Percentiles rank a stretch among this genome's conserved stretches.
Conservation (phyloP, 2,888 invertebrate species). For the Sphaerophoria taeniata region DNA sequence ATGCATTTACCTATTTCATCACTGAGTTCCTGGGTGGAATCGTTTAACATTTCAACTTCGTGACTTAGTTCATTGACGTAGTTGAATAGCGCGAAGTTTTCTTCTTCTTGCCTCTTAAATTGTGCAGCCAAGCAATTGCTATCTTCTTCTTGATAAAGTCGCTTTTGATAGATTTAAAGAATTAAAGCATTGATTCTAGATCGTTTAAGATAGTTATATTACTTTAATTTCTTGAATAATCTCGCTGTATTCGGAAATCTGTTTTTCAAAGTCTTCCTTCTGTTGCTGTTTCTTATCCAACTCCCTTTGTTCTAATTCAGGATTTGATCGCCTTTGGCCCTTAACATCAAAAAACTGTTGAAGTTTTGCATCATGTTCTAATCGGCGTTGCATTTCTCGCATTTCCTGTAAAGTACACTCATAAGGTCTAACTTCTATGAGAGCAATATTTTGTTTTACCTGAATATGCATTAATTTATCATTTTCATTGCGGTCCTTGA, state of each 20-base stretch:
- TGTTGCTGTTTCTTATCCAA: constrained; percentile 87
- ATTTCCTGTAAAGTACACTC: constrained; percentile 86
- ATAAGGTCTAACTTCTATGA: not conserved
- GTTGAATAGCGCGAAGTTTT: constrained; percentile 95
- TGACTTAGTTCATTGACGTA: constrained; percentile 95
- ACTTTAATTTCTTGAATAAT: constrained; percentile 90
- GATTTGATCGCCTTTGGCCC: constrained; percentile 90
- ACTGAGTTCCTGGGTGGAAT: constrained; percentile 86
- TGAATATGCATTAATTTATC: constrained; percentile 87
- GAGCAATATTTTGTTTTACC: constrained; percentile 77
- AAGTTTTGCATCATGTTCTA: constrained; percentile 93
- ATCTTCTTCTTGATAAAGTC: constrained; percentile 85
- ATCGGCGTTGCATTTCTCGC: constrained; percentile 92
- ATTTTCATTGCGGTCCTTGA: constrained; percentile 90
- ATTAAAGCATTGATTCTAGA: not conserved
- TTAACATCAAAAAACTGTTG: constrained; percentile 93
- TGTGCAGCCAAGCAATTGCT: constrained; percentile 88
- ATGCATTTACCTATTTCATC: constrained; percentile 85
- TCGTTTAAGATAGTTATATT: not conserved
- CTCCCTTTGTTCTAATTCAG: constrained; percentile 89
- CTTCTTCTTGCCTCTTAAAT: constrained; percentile 93
- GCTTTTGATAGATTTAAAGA: not conserved
- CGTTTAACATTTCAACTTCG: constrained; percentile 89
- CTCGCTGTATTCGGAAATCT: constrained; percentile 88
- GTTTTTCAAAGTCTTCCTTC: constrained; percentile 87